phyloP scores from a whole-genome alignment of 2,797 vertebrate genomes.

The Chelidonichthys spinosus region DNA sequence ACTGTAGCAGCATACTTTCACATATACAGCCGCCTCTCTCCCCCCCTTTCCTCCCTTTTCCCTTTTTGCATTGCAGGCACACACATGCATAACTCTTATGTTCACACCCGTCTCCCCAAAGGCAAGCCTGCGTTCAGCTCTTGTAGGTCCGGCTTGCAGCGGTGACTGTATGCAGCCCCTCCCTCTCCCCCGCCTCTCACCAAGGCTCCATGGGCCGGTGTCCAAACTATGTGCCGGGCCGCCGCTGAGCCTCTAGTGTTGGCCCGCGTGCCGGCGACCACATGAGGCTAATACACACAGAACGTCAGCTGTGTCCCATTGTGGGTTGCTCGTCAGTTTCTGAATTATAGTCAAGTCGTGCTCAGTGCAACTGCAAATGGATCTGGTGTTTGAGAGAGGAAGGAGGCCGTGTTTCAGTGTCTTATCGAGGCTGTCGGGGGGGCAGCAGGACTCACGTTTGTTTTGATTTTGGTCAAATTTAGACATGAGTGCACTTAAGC shows the following conservation, averaged over 20 bases:
- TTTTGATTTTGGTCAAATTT: neutral
- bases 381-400: neutral
- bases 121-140: conserved; percentile 31
- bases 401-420: neutral
- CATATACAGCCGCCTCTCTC: neutral
- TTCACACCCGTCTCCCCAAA: conserved; percentile 29
- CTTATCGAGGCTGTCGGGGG: neutral
- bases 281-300: conserved; percentile 60
- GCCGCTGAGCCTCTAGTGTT: conserved; percentile 36
- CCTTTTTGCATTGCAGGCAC: conserved; percentile 2
- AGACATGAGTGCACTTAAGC: neutral
- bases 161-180: conserved; percentile 40
- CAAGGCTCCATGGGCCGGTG: conserved; percentile 53
- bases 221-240: conserved; percentile 65
- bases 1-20: neutral
- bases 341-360: conserved; percentile 10
- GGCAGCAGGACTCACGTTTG: neutral
- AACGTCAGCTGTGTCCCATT: conserved; percentile 59
- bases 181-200: conserved; percentile 37
- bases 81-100: neutral
- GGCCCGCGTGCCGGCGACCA: conserved; percentile 37
- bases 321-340: conserved; percentile 26
- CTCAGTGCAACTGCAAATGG: conserved; percentile 15
- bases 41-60: neutral
- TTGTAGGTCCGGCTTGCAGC: conserved; percentile 31